Evolutionary conservation across 2,888 invertebrate genomes (phyloP), one percentile per base, ranked within the genome.

Genomic region (Mesoligia furuncula): DNA sequence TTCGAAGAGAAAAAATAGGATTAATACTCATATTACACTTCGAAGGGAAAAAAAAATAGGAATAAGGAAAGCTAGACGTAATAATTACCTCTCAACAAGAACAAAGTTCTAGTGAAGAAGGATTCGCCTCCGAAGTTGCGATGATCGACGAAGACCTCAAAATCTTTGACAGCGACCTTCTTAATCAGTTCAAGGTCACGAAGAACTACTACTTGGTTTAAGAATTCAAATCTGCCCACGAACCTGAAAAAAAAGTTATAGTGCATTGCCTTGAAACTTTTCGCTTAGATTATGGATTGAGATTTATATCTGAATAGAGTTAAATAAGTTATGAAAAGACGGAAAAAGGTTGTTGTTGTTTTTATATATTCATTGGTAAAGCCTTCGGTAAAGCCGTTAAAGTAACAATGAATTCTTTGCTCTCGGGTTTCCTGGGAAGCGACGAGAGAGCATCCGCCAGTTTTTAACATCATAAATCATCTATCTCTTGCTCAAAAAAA

Each of bases 141-240:
- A 87, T 97, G 97, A 57, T 57, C 54, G 54, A 57, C 54, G 11
- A 57, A 57, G 54, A 57, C n/a, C n/a, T n/a, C 54, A 57, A 57
- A 57, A 5, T 57, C 54, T 57, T 57, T 57, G 11, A 57, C n/a
- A 57, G 54, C 2, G 13, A 57, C n/a, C n/a, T 57, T 57, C 27
- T 97, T 97, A 0, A 97, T 74, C 17, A 97, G 77, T 39, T 97
- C 97, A 0, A 96, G 89, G 87, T 97, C 97, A 3, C 93, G 92
- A 24, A 97, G 79, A 57, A 97, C 79, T 2, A 95, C 68, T 1
- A 93, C 24, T 0, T 96, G 96, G 0, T 83, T 92, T 0, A 92
- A 78, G 45, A 97, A 93, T 82, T 97, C 96, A 77, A 93, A 97
- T n/a, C 92, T 86, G 7, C 97, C 97, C 2, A 92, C 90, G 61